These are phyloP conservation scores for Trachelipus rathkii DNA, from an alignment of 1,140 invertebrate species.

Conservation along the genomic window DNA sequence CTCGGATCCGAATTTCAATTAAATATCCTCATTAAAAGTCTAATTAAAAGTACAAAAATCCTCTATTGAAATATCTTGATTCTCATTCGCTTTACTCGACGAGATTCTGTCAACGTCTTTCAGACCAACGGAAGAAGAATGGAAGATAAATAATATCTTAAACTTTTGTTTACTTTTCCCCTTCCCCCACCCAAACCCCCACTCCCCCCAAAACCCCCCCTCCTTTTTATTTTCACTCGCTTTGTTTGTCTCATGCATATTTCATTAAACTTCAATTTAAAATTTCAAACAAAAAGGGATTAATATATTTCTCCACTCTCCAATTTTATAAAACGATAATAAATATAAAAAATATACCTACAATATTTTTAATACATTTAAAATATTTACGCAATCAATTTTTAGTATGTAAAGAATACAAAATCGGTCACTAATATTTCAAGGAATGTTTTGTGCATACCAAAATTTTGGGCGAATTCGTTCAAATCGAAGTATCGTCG, in stretches of 20 bases:
- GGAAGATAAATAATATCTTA: too few species aligned
- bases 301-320: too few species aligned
- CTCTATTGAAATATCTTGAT: slow-evolving; percentile 5
- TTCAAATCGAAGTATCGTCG: neutral
- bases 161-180: too few species aligned
- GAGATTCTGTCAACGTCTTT: too few species aligned
- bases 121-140: too few species aligned
- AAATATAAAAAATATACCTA: neutral
- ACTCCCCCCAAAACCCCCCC: too few species aligned
- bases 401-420: slow-evolving; percentile 11
- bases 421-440: neutral
- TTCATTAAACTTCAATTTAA: too few species aligned
- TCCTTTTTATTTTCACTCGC: too few species aligned
- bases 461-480: neutral
- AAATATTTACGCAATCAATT: neutral
- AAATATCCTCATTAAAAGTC: slow-evolving; percentile 1
- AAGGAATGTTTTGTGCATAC: neutral
- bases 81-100: neutral
- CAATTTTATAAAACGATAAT: neutral
- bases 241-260: too few species aligned
- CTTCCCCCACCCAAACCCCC: too few species aligned
- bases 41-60: slow-evolving; percentile 10
- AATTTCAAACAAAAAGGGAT: too few species aligned
- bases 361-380: neutral
- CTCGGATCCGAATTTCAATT: slow-evolving; percentile 7